phyloP scores from a whole-genome alignment of 2,888 invertebrate species.

The Cantharis rufa region DNA sequence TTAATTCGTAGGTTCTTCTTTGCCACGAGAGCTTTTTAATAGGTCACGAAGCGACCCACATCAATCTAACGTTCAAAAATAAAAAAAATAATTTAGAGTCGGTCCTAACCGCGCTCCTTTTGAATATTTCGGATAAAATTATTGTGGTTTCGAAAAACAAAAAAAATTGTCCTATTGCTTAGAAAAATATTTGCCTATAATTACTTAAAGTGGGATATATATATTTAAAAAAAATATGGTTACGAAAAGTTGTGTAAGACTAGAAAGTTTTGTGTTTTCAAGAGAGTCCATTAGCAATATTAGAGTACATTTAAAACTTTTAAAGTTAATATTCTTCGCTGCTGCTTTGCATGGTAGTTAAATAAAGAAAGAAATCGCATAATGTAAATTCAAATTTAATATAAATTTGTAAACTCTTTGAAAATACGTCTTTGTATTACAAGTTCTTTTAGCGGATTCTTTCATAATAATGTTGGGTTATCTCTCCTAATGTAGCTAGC shows the following conservation, averaged over 20 bases:
- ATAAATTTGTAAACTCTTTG: slow-evolving; percentile 6
- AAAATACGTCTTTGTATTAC: slow-evolving; percentile 13
- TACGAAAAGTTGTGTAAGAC: slow-evolving; percentile 1
- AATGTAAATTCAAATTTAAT: slow-evolving; percentile 18
- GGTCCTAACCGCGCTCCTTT: too few relatives aligned
- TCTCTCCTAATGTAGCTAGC: slow-evolving; percentile 23
- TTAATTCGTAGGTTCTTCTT: background rate
- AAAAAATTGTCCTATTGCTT: too few relatives aligned
- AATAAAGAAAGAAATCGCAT: slow-evolving; percentile 2
- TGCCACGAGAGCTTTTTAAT: background rate
- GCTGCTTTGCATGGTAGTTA: background rate
- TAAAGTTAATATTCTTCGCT: slow-evolving; percentile 2
- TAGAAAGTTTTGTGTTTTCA: slow-evolving; percentile 17
- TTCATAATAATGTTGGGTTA: slow-evolving; percentile 21
- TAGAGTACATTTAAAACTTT: slow-evolving; percentile 32
- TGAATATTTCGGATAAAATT: too few relatives aligned
- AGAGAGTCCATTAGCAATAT: slow-evolving; percentile 41
- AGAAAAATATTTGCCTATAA: background rate
- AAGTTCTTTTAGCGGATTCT: slow-evolving; percentile 19
- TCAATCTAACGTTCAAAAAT: background rate
- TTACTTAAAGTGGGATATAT: background rate
- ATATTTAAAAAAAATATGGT: background rate
- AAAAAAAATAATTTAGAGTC: background rate
- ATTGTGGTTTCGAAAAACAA: too few relatives aligned
- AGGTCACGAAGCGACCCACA: background rate